These are phyloP conservation scores for Orthosia cruda DNA, from an alignment of 2,888 invertebrate species.

Conservation along the genomic window DNA sequence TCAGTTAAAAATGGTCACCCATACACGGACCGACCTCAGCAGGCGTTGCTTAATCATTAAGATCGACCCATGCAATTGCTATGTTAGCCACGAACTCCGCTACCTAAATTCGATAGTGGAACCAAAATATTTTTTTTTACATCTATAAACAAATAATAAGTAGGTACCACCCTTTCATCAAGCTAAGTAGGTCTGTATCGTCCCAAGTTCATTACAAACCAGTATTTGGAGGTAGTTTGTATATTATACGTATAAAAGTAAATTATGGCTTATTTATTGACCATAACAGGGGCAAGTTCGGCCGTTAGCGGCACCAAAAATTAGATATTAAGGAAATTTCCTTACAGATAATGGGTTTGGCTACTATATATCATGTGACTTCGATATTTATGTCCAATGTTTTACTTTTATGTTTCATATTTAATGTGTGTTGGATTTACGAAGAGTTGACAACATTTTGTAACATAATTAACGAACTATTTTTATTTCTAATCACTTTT, in stretches of 20 bases:
- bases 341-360: slow-evolving; percentile 66
- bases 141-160: background rate
- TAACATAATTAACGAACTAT: background rate
- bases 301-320: slow-evolving; percentile 79
- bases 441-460: slow-evolving; percentile 21
- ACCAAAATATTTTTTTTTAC: too few species aligned
- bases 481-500: slow-evolving; percentile 2
- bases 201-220: slow-evolving; percentile 54
- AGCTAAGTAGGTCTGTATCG: slow-evolving; percentile 21
- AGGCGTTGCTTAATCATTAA: too few species aligned
- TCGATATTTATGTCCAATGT: slow-evolving; percentile 64
- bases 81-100: too few species aligned
- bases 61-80: too few species aligned
- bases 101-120: too few species aligned
- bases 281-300: slow-evolving; percentile 78
- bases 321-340: slow-evolving; percentile 79
- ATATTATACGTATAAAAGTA: slow-evolving; percentile 69
- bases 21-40: too few species aligned
- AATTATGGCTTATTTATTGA: slow-evolving; percentile 78
- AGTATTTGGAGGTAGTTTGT: slow-evolving; percentile 57
- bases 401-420: slow-evolving; percentile 54
- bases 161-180: background rate
- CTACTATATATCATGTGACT: slow-evolving; percentile 56
- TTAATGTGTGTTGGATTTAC: slow-evolving; percentile 43
- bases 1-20: too few species aligned